Percentiles rank a stretch among this genome's conserved stretches.
phyloP scores from a whole-genome alignment of 2,797 vertebrate species.

The Spinus pinus region DNA sequence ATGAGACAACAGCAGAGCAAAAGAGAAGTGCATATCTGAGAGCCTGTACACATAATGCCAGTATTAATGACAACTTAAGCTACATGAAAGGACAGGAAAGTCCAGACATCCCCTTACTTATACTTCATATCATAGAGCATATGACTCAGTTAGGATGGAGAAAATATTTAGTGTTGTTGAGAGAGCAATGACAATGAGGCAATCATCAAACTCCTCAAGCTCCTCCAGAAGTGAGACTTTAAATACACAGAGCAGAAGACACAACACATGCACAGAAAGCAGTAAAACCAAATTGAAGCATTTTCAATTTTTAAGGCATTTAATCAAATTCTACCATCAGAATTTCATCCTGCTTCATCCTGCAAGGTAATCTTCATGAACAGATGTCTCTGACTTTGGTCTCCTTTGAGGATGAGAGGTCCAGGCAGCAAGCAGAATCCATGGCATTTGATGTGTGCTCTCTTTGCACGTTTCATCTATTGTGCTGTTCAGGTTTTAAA shows the following conservation, averaged over 20 bases:
- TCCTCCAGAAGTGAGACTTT: not conserved
- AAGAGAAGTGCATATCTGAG: not conserved
- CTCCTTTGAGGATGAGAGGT: not conserved
- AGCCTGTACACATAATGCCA: not conserved
- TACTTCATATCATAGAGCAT: not conserved
- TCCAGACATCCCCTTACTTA: conserved; percentile 16
- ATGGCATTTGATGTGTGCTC: not conserved
- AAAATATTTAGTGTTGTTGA: not conserved
- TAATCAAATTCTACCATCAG: not conserved
- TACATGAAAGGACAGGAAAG: conserved; percentile 55
- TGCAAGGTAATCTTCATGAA: not conserved
- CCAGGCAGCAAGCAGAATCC: not conserved
- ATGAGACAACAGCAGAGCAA: not conserved
- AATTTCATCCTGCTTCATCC: not conserved
- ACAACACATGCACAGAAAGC: not conserved
- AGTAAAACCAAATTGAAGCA: not conserved
- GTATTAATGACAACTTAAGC: not conserved
- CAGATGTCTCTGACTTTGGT: not conserved
- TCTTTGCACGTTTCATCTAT: not conserved
- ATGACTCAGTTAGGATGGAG: conserved; percentile 4
- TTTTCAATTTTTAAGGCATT: not conserved
- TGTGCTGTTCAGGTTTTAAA: not conserved
- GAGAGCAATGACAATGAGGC: not conserved
- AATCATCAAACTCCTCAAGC: not conserved
- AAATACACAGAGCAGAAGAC: not conserved